These are phyloP conservation scores for Pseudococcus viburni DNA, from an alignment of 2,888 invertebrate species.

Conservation along the genomic window DNA sequence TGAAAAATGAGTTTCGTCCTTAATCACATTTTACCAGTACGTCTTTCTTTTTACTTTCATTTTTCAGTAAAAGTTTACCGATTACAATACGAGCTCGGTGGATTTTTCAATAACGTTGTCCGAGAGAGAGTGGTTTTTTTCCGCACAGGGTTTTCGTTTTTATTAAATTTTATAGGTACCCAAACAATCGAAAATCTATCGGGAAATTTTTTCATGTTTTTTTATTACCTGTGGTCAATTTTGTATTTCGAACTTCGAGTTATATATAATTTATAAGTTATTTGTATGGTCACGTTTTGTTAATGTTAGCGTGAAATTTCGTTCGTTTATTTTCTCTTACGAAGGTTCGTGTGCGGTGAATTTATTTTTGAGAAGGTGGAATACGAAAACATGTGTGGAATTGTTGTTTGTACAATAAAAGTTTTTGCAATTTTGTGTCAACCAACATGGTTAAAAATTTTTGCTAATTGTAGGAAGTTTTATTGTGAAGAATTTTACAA, in stretches of 20 bases:
- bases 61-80: constrained; percentile 27
- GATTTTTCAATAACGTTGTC: constrained; percentile 34
- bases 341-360: too few species aligned
- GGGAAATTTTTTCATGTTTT: constrained; percentile 42
- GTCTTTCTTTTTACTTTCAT: constrained; percentile 31
- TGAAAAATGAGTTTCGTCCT: constrained; percentile 47
- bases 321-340: neutral
- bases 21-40: constrained; percentile 46
- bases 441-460: too few species aligned
- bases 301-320: neutral
- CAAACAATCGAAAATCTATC: constrained; percentile 50
- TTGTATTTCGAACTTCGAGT: neutral
- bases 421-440: too few species aligned
- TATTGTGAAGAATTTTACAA: too few species aligned
- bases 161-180: neutral
- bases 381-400: too few species aligned
- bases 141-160: neutral
- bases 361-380: too few species aligned
- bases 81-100: constrained; percentile 1
- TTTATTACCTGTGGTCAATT: neutral
- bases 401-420: too few species aligned
- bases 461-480: too few species aligned
- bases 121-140: neutral
- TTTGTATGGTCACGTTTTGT: constrained; percentile 21
- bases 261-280: neutral